Conservation (phyloP, 2,113 vertebrate species). For the Nibea albiflora region DNA sequence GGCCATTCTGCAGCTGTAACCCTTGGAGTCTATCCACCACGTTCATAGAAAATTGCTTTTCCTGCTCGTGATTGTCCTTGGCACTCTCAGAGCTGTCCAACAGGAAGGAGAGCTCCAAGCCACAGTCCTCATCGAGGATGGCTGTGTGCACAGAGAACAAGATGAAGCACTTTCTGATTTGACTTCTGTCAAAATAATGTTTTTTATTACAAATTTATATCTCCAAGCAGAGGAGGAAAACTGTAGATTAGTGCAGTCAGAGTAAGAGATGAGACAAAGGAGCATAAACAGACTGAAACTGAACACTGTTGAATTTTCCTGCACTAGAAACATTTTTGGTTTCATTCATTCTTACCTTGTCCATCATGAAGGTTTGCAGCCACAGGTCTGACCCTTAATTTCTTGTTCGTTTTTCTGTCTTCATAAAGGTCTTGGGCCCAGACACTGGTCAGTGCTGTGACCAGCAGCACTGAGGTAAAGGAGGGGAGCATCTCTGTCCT, state of each 20-base stretch:
- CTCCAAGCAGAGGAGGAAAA: not conserved
- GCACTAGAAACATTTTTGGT: not conserved
- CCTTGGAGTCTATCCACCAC: slow-evolving; percentile 87
- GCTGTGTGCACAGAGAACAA: slow-evolving; percentile 64
- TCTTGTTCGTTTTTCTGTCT: slow-evolving; percentile 78
- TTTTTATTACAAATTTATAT: not conserved
- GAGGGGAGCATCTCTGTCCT: slow-evolving; percentile 78
- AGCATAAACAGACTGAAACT: too few species aligned
- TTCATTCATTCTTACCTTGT: slow-evolving; percentile 73
- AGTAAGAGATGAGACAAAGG: not conserved
- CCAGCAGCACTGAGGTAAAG: slow-evolving; percentile 81
- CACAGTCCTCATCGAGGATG: slow-evolving; percentile 88
- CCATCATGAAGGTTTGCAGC: slow-evolving; percentile 79
- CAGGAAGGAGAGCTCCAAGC: slow-evolving; percentile 90
- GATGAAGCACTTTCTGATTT: not conserved
- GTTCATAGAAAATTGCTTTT: slow-evolving; percentile 89
- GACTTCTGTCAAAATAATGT: not conserved
- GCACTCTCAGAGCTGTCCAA: slow-evolving; percentile 94
- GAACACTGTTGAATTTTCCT: not conserved
- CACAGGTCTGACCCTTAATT: slow-evolving; percentile 73
- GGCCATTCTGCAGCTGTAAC: slow-evolving; percentile 85
- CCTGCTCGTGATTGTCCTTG: slow-evolving; percentile 89
- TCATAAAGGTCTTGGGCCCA: slow-evolving; percentile 84
- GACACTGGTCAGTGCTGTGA: slow-evolving; percentile 78
- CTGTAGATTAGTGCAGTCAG: not conserved